Conservation (phyloP, 92 coral and sea anemone species). For the Phenganax stokvisi region DNA sequence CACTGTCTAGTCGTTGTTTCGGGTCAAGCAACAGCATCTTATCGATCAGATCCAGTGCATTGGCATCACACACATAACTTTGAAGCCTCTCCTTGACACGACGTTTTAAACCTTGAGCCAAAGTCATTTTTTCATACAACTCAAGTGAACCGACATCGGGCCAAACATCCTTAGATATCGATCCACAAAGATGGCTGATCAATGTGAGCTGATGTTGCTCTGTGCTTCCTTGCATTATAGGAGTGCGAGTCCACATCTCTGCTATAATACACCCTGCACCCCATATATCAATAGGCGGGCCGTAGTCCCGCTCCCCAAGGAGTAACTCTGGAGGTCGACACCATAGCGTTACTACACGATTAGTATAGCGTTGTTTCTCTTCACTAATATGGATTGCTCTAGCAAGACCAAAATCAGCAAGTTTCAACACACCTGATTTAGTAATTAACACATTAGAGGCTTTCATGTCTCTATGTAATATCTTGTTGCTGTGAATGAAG, state of each 20-base stretch:
- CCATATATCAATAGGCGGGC: constrained; percentile 98
- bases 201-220: constrained; percentile 91
- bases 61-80: constrained; percentile 74
- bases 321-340: constrained; percentile 94
- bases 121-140: constrained; percentile 74
- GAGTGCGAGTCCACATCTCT: constrained; percentile 97
- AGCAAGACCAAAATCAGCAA: constrained; percentile 98
- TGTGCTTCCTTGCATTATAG: constrained; percentile 97
- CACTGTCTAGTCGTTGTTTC: constrained; percentile 84
- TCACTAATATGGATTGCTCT: constrained; percentile 92
- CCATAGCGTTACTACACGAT: constrained; percentile 95
- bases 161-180: constrained; percentile 88
- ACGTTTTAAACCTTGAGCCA: constrained; percentile 77
- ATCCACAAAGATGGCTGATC: constrained; percentile 87
- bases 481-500: constrained; percentile 98
- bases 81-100: constrained; percentile 84
- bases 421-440: constrained; percentile 87
- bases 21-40: constrained; percentile 88
- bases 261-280: constrained; percentile 99
- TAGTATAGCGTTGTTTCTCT: constrained; percentile 83
- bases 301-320: constrained; percentile 92
- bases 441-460: constrained; percentile 97
- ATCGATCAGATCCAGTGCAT: constrained; percentile 92
- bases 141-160: constrained; percentile 89
- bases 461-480: constrained; percentile 97